Conservation (phyloP, 2,888 invertebrate species). For the Aphidius colemani region DNA sequence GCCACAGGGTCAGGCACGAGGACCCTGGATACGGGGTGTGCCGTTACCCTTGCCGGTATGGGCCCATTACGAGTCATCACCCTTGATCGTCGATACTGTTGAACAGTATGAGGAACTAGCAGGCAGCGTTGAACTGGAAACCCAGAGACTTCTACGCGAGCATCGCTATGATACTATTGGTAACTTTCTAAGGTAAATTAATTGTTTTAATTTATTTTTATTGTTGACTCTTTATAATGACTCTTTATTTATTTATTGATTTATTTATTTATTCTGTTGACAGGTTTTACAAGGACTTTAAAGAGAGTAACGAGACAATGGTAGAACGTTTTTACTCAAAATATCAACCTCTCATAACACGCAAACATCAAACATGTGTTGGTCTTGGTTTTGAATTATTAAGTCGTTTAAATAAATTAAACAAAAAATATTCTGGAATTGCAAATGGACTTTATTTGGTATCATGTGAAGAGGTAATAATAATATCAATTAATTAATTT, state of each 20-base stretch:
- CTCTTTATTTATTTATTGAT: not conserved
- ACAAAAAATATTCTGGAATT: slow-evolving; percentile 71
- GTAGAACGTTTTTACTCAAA: slow-evolving; percentile 75
- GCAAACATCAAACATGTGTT: slow-evolving; percentile 85
- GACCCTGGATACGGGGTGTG: slow-evolving; percentile 70
- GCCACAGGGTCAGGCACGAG: slow-evolving; percentile 59
- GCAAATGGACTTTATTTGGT: slow-evolving; percentile 72
- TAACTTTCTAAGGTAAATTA: slow-evolving; percentile 71
- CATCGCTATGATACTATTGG: slow-evolving; percentile 90
- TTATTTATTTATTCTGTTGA: slow-evolving; percentile 43
- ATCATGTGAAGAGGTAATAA: slow-evolving; percentile 82
- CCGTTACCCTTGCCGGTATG: slow-evolving; percentile 80
- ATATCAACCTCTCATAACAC: slow-evolving; percentile 79
- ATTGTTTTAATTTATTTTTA: slow-evolving; percentile 1
- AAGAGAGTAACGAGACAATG: slow-evolving; percentile 67
- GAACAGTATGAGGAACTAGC: slow-evolving; percentile 80
- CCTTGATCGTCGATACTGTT: slow-evolving; percentile 62
- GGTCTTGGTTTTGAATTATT: slow-evolving; percentile 84
- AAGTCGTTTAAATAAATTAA: slow-evolving; percentile 67
- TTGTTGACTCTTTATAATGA: not conserved
- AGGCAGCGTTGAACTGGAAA: slow-evolving; percentile 76
- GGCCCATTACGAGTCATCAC: slow-evolving; percentile 64
- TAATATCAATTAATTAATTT: not conserved
- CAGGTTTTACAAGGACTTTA: slow-evolving; percentile 66
- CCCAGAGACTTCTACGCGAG: slow-evolving; percentile 79